These are phyloP conservation scores for Drosophila kambysellisi DNA, from an alignment of 2,888 invertebrate species.

Conservation along the genomic window DNA sequence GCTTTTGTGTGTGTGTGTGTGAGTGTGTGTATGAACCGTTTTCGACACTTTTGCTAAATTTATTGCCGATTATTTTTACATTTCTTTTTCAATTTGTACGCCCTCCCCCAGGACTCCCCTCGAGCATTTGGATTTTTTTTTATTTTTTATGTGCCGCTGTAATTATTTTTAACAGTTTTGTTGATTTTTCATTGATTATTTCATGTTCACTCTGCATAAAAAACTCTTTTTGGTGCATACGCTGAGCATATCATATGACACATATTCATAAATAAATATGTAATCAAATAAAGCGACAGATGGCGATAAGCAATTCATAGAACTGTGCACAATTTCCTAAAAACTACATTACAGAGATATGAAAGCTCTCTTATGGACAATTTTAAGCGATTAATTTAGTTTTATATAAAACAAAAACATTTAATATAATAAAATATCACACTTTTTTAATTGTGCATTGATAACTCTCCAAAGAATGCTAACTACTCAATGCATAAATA, in stretches of 20 bases:
- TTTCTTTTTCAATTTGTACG: slow-evolving; percentile 70
- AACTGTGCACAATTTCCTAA: background rate
- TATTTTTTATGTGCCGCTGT: slow-evolving; percentile 43
- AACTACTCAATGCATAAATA: background rate
- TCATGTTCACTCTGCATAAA: slow-evolving; percentile 4
- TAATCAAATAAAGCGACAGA: background rate
- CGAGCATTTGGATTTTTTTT: slow-evolving; percentile 5
- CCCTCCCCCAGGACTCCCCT: slow-evolving; percentile 9
- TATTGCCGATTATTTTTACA: slow-evolving; percentile 80
- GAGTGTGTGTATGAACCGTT: slow-evolving; percentile 61
- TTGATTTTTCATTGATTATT: slow-evolving; percentile 74
- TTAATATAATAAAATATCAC: background rate
- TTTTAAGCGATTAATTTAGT: background rate
- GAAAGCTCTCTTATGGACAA: background rate
- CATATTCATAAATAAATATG: background rate
- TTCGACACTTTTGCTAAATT: slow-evolving; percentile 81
- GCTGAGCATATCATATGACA: slow-evolving; percentile 17
- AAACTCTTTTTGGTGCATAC: background rate
- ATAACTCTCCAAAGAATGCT: background rate
- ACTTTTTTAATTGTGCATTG: background rate
- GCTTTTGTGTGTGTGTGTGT: slow-evolving; percentile 25
- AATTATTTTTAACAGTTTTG: slow-evolving; percentile 78
- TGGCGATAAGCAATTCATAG: background rate
- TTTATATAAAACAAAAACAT: background rate
- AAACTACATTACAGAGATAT: background rate